These are phyloP conservation scores for Erpobdella octoculata DNA, from an alignment of 2,888 invertebrate genomes.

Conservation along the genomic window DNA sequence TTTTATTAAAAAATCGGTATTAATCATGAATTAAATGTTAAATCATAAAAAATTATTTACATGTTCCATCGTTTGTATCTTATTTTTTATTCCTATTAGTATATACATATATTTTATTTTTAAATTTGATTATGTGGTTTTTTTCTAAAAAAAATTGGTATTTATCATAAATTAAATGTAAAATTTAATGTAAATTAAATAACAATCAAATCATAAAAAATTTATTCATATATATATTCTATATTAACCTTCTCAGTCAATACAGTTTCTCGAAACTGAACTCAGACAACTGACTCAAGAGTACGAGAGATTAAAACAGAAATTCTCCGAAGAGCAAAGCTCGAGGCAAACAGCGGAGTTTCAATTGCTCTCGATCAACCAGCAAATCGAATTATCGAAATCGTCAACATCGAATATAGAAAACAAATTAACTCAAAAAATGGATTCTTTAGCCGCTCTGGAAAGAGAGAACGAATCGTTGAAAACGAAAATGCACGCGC, in stretches of 20 bases:
- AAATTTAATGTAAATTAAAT: too few species aligned
- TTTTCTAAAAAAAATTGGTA: too few species aligned
- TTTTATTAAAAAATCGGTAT: too few species aligned
- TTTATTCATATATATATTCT: too few species aligned
- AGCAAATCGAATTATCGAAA: background rate
- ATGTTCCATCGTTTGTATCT: too few species aligned
- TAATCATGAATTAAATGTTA: too few species aligned
- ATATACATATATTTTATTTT: too few species aligned
- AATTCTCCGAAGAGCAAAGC: conserved; percentile 8
- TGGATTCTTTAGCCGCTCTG: background rate
- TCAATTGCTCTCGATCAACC: conserved; percentile 4
- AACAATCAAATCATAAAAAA: too few species aligned
- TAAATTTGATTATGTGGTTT: too few species aligned
- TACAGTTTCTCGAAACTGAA: background rate
- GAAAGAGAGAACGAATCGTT: conserved; percentile 5
- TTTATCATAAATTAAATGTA: too few species aligned
- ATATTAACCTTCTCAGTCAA: background rate
- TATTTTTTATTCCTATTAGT: too few species aligned
- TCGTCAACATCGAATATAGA: background rate
- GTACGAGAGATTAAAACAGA: background rate
- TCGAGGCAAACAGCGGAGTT: background rate
- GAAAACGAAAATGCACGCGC: background rate
- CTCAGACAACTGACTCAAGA: background rate
- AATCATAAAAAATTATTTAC: too few species aligned
- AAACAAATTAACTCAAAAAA: background rate